phyloP scores from a whole-genome alignment of 2,888 invertebrate species.

The Caradrina kadenii region DNA sequence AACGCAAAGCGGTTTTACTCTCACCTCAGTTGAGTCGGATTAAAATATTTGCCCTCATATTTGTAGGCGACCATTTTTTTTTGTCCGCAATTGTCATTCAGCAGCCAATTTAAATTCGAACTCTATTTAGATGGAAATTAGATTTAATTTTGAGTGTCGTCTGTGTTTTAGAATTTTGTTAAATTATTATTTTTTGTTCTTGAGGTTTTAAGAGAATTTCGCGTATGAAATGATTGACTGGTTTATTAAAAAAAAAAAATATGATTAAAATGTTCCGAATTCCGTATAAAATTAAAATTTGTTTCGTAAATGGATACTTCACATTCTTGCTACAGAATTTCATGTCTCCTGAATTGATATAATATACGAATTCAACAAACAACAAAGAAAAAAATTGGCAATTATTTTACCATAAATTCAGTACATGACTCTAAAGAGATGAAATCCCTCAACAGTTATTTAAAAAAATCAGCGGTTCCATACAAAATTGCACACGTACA shows the following conservation, averaged over 20 bases:
- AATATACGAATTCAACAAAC: no score
- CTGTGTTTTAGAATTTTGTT: background rate
- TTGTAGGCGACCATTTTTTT: conserved; percentile 59
- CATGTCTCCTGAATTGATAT: no score
- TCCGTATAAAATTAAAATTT: no score
- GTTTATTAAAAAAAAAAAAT: no score
- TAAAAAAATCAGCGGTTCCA: no score
- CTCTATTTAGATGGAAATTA: conserved; percentile 32
- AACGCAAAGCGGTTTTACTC: conserved; percentile 59
- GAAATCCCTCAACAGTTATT: no score
- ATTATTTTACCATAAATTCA: no score
- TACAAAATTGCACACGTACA: no score
- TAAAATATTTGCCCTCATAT: conserved; percentile 64
- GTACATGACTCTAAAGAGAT: no score
- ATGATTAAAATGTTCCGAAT: no score
- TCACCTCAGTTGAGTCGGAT: conserved; percentile 62
- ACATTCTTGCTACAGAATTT: background rate
- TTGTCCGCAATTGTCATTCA: conserved; percentile 43
- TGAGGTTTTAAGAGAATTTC: background rate
- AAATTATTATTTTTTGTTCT: conserved; percentile 5
- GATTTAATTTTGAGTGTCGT: conserved; percentile 25
- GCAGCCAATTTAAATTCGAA: conserved; percentile 29
- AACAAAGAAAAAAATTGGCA: no score
- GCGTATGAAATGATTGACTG: background rate
- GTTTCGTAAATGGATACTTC: no score